Percentiles rank a stretch among this genome's conserved stretches.
These are phyloP conservation scores for Heptranchias perlo DNA, from an alignment of 2,113 vertebrate genomes.

Conservation along the genomic window DNA sequence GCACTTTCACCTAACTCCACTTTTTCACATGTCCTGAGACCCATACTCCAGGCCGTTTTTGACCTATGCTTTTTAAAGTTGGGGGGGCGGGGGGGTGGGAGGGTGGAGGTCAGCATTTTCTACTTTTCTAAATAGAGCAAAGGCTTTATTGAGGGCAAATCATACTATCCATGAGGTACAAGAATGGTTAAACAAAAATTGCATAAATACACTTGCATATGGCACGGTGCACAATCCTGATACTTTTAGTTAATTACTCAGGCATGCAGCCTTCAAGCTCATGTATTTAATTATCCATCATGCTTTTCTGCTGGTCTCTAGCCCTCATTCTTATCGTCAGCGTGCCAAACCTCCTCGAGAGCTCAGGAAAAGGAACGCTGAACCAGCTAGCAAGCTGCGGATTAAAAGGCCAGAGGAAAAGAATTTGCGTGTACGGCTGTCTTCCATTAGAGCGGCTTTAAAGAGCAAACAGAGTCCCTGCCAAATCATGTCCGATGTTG, in stretches of 20 bases:
- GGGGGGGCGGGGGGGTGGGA: background rate
- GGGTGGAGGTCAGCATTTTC: background rate
- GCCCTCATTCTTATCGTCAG: background rate
- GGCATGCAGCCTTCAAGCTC: background rate
- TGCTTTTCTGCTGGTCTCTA: background rate
- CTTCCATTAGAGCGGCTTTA: background rate
- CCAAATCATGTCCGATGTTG: background rate
- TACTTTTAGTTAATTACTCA: background rate
- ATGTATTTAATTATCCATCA: background rate
- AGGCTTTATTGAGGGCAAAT: background rate
- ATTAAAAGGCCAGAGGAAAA: background rate
- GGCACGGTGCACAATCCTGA: background rate
- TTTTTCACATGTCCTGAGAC: background rate
- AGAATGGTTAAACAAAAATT: background rate
- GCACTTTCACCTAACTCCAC: background rate
- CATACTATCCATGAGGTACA: background rate
- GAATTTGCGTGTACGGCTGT: background rate
- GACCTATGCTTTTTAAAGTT: background rate
- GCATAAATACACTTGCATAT: background rate
- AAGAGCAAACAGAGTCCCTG: background rate
- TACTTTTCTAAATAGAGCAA: background rate
- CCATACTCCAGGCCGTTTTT: background rate
- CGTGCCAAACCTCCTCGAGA: background rate
- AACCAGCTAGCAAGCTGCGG: background rate
- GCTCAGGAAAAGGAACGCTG: background rate